These are phyloP conservation scores for Coendou prehensilis DNA, from an alignment of 2,797 vertebrate species.

Conservation along the genomic window DNA sequence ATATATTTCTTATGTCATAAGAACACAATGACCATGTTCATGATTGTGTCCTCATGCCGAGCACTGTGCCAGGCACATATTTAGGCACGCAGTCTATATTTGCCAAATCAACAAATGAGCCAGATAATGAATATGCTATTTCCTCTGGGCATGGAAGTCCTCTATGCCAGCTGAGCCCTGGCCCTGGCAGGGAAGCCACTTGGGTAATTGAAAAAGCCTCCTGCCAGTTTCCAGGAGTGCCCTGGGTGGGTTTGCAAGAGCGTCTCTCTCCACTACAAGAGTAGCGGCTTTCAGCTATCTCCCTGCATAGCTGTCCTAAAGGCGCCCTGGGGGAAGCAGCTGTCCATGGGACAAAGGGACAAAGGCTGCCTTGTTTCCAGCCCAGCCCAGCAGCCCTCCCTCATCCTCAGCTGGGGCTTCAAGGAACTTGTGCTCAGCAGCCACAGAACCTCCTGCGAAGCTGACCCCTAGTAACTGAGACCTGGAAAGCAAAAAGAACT, in stretches of 20 bases:
- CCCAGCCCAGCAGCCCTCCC: not conserved
- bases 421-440: not conserved
- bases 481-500: not conserved
- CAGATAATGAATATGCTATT: not conserved
- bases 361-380: constrained; percentile 43
- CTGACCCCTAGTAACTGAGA: not conserved
- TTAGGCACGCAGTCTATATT: not conserved
- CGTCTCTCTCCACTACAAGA: not conserved
- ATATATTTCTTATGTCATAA: not conserved
- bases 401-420: not conserved
- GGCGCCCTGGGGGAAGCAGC: not conserved
- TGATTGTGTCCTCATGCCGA: too few relatives aligned
- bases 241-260: not conserved
- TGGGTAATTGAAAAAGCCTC: not conserved
- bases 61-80: not conserved
- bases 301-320: not conserved
- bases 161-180: not conserved
- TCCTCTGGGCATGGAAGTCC: not conserved
- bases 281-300: not conserved
- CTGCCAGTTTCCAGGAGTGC: not conserved
- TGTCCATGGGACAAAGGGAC: not conserved
- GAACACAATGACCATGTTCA: not conserved
- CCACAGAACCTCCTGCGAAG: not conserved
- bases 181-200: not conserved
- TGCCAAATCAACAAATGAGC: not conserved